Percentiles rank a stretch among this genome's conserved stretches.
Evolutionary conservation across 2,797 vertebrate species (phyloP).

Genomic region (Halcyon badia): DNA sequence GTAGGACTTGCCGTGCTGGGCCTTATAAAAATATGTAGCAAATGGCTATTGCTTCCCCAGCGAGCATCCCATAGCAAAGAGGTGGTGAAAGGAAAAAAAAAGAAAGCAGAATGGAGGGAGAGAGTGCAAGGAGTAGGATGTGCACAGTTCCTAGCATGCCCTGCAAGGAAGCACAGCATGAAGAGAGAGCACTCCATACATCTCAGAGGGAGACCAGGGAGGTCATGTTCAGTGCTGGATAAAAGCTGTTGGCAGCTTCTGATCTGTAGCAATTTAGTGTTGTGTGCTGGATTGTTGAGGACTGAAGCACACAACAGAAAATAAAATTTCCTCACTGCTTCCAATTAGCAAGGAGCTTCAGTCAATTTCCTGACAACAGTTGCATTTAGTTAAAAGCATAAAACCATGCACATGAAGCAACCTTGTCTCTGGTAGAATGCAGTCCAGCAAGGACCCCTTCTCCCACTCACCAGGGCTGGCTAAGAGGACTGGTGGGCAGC

Average conservation of each 20-base stretch:
- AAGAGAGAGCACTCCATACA: fast-evolving
- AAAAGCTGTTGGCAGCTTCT: neutral
- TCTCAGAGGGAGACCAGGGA: neutral
- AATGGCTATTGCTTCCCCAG: neutral
- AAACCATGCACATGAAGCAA: neutral
- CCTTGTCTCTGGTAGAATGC: neutral
- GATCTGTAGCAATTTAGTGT: neutral
- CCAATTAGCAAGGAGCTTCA: constrained; percentile 36
- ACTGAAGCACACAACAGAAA: constrained; percentile 28
- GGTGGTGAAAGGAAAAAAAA: neutral
- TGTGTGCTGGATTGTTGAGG: neutral
- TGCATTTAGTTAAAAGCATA: neutral
- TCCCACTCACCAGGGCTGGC: neutral
- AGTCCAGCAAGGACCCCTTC: neutral
- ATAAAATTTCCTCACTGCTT: constrained; percentile 50
- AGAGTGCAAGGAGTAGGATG: neutral
- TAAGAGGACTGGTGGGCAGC: neutral
- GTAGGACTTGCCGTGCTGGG: neutral
- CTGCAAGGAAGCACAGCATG: neutral
- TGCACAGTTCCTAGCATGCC: neutral
- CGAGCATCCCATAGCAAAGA: neutral
- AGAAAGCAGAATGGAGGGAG: fast-evolving
- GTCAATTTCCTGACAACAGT: constrained; percentile 28
- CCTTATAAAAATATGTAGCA: neutral
- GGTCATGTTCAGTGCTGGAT: neutral